A percentile compares a stretch with the other conserved stretches of the same genome.
Evolutionary conservation across 2,113 vertebrate species (phyloP).

Genomic region (Siniperca knerii): DNA sequence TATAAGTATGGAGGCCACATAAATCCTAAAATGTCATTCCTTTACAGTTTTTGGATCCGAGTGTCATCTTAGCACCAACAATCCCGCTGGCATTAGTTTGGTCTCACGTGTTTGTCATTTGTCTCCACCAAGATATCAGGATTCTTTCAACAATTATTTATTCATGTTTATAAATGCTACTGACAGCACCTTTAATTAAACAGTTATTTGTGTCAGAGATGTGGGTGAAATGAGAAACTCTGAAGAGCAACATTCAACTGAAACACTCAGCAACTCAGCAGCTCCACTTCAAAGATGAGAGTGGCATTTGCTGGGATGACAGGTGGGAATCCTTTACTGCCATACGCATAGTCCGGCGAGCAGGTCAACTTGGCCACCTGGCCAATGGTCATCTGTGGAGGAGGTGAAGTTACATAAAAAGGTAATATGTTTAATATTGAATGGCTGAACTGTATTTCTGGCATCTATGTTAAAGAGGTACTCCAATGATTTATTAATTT

Average conservation of each 20-base stretch:
- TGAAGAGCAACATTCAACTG: constrained; percentile 50
- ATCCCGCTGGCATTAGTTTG: neutral
- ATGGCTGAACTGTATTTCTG: neutral
- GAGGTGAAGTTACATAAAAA: neutral
- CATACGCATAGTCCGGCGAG: constrained; percentile 92
- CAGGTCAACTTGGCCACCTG: constrained; percentile 90
- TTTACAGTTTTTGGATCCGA: neutral
- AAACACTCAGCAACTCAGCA: constrained; percentile 86
- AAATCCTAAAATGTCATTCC: constrained; percentile 1
- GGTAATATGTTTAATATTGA: neutral
- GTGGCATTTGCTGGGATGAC: constrained; percentile 91
- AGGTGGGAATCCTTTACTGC: constrained; percentile 86
- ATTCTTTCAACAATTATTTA: constrained; percentile 14
- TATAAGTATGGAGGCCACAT: constrained; percentile 6
- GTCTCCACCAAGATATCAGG: constrained; percentile 5
- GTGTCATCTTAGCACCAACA: constrained; percentile 12
- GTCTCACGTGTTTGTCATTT: neutral
- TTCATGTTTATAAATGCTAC: constrained; percentile 23
- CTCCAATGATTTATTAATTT: neutral
- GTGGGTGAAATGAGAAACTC: constrained; percentile 48
- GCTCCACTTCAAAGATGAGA: constrained; percentile 94
- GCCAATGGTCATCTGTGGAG: constrained; percentile 91
- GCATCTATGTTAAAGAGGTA: neutral
- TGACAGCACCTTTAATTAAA: constrained; percentile 45
- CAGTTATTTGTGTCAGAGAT: constrained; percentile 41